phyloP scores from a whole-genome alignment of 2,113 vertebrate genomes.

The Electrona antarctica region DNA sequence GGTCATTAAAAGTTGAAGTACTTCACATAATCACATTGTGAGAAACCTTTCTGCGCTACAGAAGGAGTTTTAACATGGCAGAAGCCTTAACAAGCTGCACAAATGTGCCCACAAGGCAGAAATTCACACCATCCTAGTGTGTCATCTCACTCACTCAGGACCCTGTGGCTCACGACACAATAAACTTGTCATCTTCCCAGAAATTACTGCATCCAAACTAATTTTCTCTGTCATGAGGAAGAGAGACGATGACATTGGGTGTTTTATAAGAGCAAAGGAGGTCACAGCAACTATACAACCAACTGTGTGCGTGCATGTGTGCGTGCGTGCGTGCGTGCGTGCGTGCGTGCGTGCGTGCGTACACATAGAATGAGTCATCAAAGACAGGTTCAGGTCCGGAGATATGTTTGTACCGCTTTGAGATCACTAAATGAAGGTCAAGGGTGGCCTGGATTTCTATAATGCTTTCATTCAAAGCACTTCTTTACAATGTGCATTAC shows the following conservation, averaged over 20 bases:
- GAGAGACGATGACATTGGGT: conserved; percentile 45
- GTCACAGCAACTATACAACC: conserved; percentile 43
- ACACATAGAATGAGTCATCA: too few species aligned
- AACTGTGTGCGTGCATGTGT: conserved; percentile 2
- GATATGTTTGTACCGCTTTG: too few species aligned
- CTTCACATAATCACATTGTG: conserved; percentile 2
- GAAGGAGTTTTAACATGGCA: conserved; percentile 20
- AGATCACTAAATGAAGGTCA: too few species aligned
- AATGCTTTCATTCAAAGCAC: too few species aligned
- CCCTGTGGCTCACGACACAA: conserved; percentile 51
- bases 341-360: too few species aligned
- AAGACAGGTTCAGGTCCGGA: too few species aligned
- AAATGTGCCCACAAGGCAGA: conserved; percentile 37
- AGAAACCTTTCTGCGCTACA: not conserved
- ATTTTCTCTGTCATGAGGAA: conserved; percentile 48
- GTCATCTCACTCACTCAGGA: conserved; percentile 51
- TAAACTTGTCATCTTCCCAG: conserved; percentile 60
- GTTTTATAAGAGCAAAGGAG: conserved; percentile 53
- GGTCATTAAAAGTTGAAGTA: conserved; percentile 25
- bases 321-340: too few species aligned
- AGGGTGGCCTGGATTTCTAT: too few species aligned
- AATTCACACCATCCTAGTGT: conserved; percentile 35
- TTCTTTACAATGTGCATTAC: too few species aligned
- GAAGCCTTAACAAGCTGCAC: conserved; percentile 42
- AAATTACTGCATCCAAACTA: conserved; percentile 59